A percentile compares a stretch with the other conserved stretches of the same genome.
phyloP scores from a whole-genome alignment of 2,797 vertebrate species.

The Crocodylus rhombifer region DNA sequence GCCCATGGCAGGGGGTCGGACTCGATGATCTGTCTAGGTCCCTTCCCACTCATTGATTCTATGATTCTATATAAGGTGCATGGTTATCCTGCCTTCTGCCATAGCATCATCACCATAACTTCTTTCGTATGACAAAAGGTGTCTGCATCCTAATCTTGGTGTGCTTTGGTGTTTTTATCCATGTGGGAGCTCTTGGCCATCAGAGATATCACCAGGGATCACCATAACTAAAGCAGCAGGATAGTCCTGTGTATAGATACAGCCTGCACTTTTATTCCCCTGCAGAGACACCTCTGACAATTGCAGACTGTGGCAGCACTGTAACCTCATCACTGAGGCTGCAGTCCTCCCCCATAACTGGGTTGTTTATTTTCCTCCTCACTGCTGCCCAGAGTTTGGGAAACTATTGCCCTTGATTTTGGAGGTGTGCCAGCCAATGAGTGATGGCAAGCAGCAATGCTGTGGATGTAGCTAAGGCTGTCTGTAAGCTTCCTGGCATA shows the following conservation, averaged over 20 bases:
- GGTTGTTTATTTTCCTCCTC: not conserved
- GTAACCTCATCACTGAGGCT: not conserved
- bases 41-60: too few species aligned
- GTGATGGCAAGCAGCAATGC: not conserved
- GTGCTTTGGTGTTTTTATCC: too few species aligned
- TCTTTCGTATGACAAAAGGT: too few species aligned
- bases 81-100: too few species aligned
- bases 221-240: too few species aligned
- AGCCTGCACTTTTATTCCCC: not conserved
- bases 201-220: too few species aligned
- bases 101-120: too few species aligned
- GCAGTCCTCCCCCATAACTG: not conserved
- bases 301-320: not conserved
- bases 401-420: not conserved
- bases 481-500: not conserved
- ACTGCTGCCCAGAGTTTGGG: not conserved
- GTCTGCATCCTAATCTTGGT: too few species aligned
- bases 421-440: not conserved
- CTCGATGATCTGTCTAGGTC: too few species aligned
- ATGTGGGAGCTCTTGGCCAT: too few species aligned
- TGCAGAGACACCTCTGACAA: fast-evolving
- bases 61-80: too few species aligned
- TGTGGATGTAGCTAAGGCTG: not conserved
- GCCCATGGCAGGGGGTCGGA: too few species aligned
- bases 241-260: not conserved